Conservation (phyloP, 30 jellyfish, hydroid and myxozoan species). For the Haliclystus octoradiatus region DNA sequence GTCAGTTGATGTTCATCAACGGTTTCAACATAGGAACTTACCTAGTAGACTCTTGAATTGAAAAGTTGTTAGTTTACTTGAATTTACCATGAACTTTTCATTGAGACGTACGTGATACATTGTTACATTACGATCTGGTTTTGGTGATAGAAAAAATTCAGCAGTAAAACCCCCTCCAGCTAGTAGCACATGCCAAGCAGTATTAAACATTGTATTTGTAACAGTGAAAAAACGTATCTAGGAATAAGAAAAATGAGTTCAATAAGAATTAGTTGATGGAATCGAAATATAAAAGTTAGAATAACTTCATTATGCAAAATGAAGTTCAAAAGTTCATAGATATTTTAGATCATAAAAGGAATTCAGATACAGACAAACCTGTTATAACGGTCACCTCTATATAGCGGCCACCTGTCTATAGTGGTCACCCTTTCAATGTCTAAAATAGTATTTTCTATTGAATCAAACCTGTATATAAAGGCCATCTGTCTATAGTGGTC, state of each 20-base stretch:
- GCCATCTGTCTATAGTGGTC: too few species aligned
- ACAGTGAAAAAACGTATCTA: not conserved
- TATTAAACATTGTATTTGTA: not conserved
- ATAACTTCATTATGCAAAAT: too few species aligned
- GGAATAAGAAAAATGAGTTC: not conserved
- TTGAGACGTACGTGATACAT: constrained; percentile 43
- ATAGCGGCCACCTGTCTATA: not conserved
- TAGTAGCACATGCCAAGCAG: constrained; percentile 67
- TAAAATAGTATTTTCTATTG: too few species aligned
- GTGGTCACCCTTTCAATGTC: too few species aligned
- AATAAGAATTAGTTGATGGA: too few species aligned
- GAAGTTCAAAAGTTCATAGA: too few species aligned
- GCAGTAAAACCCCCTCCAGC: constrained; percentile 69
- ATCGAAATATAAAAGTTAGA: too few species aligned
- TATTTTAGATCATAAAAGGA: too few species aligned
- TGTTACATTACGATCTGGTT: constrained; percentile 3
- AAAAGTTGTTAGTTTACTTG: constrained; percentile 51
- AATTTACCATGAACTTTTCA: constrained; percentile 57
- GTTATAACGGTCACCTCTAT: not conserved
- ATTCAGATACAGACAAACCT: not conserved
- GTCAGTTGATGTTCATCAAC: too few species aligned
- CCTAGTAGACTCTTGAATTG: constrained; percentile 82
- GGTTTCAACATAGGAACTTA: constrained; percentile 3
- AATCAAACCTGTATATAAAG: too few species aligned
- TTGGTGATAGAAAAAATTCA: constrained; percentile 33